Conservation (phyloP, 2,113 vertebrate genomes). For the Colossoma macropomum region DNA sequence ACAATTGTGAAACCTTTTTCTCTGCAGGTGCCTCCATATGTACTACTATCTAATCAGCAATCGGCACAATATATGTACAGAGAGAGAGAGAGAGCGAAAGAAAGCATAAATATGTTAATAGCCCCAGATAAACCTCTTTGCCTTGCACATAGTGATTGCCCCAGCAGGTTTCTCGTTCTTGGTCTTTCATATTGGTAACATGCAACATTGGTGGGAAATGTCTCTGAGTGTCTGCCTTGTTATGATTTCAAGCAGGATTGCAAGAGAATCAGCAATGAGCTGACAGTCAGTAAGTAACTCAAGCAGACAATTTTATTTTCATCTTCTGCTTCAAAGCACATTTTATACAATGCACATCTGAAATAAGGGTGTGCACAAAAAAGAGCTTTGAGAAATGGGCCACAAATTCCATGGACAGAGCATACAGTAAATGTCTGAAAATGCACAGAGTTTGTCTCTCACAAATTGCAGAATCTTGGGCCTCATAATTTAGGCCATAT, state of each 20-base stretch:
- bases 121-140: neutral
- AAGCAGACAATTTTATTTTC: conserved; percentile 1
- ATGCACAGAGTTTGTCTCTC: neutral
- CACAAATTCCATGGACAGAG: neutral
- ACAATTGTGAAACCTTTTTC: neutral
- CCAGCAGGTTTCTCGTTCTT: neutral
- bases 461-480: conserved; percentile 10
- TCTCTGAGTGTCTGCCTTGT: neutral
- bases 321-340: neutral
- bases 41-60: neutral
- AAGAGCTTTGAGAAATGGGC: neutral
- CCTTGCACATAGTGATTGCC: neutral
- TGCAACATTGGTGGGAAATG: neutral
- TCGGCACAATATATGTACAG: neutral
- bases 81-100: neutral
- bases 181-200: neutral
- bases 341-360: neutral
- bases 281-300: neutral
- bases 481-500: neutral
- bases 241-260: neutral
- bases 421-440: neutral
- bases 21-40: neutral
- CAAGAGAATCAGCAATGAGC: conserved; percentile 1
- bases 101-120: conserved; percentile 1
- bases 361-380: neutral